phyloP scores from a whole-genome alignment of 2,888 invertebrate species.

The Tipula helvola region DNA sequence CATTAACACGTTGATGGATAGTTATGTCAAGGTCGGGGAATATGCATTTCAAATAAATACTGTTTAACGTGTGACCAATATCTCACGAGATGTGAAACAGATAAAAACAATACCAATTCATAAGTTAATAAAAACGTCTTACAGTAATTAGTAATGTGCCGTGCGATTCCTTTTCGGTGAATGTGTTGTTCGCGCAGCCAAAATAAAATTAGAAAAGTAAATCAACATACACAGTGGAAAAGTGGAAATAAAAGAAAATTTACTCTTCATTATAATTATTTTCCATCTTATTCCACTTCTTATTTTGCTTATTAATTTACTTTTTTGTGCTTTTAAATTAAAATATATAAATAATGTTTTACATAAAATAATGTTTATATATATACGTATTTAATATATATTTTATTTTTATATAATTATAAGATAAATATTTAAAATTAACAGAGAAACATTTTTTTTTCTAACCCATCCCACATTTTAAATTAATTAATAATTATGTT shows the following conservation, averaged over 20 bases:
- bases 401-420: not conserved
- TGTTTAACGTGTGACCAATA: too few species aligned
- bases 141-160: not conserved
- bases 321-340: not conserved
- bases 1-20: not conserved
- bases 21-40: not conserved
- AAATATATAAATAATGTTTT: not conserved
- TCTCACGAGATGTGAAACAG: too few species aligned
- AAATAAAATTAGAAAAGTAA: not conserved
- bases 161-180: not conserved
- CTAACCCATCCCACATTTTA: not conserved
- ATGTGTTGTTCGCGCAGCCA: not conserved
- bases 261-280: not conserved
- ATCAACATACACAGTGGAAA: not conserved
- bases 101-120: not conserved
- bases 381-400: not conserved
- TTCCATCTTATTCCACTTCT: not conserved
- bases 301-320: not conserved
- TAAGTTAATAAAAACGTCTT: not conserved
- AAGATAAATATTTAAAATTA: conserved; percentile 4
- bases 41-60: not conserved
- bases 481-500: not conserved
- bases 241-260: not conserved
- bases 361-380: not conserved
- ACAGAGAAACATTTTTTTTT: not conserved